A percentile compares a stretch with the other conserved stretches of the same genome.
Evolutionary conservation across 2,888 invertebrate species (phyloP).

Genomic region (Cordilura impudica): DNA sequence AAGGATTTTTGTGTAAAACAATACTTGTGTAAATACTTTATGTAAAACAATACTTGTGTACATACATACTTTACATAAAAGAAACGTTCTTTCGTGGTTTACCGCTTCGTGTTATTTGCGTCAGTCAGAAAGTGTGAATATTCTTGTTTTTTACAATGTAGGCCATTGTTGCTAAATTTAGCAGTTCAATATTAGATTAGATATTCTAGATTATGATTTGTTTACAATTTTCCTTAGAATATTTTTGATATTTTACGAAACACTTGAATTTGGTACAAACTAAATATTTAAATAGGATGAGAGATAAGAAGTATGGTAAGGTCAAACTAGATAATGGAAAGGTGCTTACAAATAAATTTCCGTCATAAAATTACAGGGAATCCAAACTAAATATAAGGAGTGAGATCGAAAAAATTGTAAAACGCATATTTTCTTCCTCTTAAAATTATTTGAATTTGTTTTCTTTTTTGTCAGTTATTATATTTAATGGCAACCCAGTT

Average conservation of each 20-base stretch:
- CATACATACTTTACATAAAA: too few species aligned
- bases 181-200: conserved; percentile 24
- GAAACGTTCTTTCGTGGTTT: conserved; percentile 43
- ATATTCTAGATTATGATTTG: conserved; percentile 2
- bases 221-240: background rate
- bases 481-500: too few species aligned
- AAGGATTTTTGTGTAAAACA: conserved; percentile 16
- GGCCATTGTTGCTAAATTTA: conserved; percentile 29
- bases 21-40: background rate
- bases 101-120: conserved; percentile 22
- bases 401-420: too few species aligned
- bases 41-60: conserved; percentile 5
- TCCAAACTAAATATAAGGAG: too few species aligned
- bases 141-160: conserved; percentile 22
- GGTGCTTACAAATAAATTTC: too few species aligned
- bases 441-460: too few species aligned
- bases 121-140: conserved; percentile 37
- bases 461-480: too few species aligned
- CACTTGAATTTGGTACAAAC: conserved; percentile 29
- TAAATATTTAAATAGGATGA: conserved; percentile 48
- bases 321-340: too few species aligned
- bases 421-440: too few species aligned
- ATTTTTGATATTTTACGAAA: background rate
- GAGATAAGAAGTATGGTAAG: background rate
- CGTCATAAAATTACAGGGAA: too few species aligned